Evolutionary conservation across 2,797 vertebrate species (phyloP).

Genomic region (Tiaroga cobitis): DNA sequence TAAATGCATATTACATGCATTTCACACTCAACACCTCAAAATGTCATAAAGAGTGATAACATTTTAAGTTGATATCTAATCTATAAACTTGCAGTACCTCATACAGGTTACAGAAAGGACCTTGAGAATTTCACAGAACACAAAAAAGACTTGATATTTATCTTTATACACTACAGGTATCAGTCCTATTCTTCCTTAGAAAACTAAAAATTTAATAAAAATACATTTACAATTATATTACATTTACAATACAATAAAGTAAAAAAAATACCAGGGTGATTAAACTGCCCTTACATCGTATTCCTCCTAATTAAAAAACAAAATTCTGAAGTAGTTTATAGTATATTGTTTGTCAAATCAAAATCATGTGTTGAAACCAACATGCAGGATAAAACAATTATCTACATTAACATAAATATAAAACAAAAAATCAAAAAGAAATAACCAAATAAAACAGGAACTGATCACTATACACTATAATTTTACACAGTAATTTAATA

Average conservation of each 20-base stretch:
- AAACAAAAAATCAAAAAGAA: not conserved
- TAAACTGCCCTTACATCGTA: not conserved
- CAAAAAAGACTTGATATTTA: not conserved
- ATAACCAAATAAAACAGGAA: not conserved
- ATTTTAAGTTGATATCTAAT: conserved; percentile 66
- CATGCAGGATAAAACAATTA: not conserved
- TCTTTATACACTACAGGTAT: conserved; percentile 25
- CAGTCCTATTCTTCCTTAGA: not conserved
- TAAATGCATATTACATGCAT: conserved; percentile 82
- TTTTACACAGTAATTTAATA: not conserved
- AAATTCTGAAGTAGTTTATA: not conserved
- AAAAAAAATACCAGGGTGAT: not conserved
- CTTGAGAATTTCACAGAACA: not conserved
- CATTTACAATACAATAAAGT: not conserved
- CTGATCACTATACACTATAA: not conserved
- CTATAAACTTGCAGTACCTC: conserved; percentile 67
- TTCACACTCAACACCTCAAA: conserved; percentile 61
- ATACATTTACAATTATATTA: not conserved
- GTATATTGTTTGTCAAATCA: too few relatives aligned
- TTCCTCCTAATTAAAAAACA: too few relatives aligned
- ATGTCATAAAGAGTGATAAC: conserved; percentile 57
- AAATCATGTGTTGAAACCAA: not conserved
- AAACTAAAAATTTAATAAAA: not conserved
- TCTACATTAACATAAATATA: not conserved
- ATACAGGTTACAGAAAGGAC: conserved; percentile 45